These are phyloP conservation scores for Stratiomys singularior DNA, from an alignment of 2,888 invertebrate genomes.

Conservation along the genomic window DNA sequence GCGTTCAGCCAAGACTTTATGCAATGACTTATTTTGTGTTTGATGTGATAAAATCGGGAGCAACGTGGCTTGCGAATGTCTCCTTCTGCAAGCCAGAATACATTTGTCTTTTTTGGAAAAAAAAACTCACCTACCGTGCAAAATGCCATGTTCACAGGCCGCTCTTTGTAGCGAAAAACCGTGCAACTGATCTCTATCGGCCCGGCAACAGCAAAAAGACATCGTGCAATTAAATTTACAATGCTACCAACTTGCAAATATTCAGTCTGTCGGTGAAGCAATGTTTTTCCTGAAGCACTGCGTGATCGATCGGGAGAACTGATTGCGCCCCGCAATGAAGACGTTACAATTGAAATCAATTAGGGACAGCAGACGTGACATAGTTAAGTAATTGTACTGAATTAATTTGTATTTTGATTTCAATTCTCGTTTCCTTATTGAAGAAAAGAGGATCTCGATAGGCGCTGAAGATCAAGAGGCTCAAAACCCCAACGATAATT, in stretches of 20 bases:
- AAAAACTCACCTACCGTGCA: constrained; percentile 17
- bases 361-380: constrained; percentile 30
- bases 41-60: constrained; percentile 25
- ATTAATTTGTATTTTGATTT: not conserved
- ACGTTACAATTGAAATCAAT: constrained; percentile 45
- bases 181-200: constrained; percentile 26
- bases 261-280: not conserved
- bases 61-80: not conserved
- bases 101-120: not conserved
- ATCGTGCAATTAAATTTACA: constrained; percentile 42
- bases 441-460: too few relatives aligned
- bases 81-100: not conserved
- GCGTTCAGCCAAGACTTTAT: not conserved
- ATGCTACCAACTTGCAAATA: constrained; percentile 31
- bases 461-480: too few relatives aligned
- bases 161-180: not conserved
- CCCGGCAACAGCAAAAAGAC: constrained; percentile 10
- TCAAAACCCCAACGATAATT: too few relatives aligned
- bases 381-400: constrained; percentile 36
- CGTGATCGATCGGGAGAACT: constrained; percentile 39
- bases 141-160: not conserved
- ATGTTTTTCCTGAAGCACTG: not conserved
- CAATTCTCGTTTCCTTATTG: too few relatives aligned
- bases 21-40: constrained; percentile 29
- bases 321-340: constrained; percentile 39